Evolutionary conservation across 2,797 vertebrate genomes (phyloP), one percentile per base, ranked within the genome.

Genomic region (Pempheris klunzingeri): DNA sequence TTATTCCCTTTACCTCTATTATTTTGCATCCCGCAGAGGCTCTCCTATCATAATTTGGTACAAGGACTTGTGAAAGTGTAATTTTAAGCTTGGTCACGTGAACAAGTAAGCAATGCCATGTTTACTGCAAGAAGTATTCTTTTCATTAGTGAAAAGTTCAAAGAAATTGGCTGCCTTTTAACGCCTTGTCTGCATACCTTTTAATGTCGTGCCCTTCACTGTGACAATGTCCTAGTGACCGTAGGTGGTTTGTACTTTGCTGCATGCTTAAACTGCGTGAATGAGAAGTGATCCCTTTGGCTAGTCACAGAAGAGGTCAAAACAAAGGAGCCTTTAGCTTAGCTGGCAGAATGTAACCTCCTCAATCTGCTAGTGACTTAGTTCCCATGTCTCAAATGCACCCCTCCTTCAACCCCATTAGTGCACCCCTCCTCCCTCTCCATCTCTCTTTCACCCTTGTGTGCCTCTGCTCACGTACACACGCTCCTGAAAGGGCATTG

Each of bases 391-490:
- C 71, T 70, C 43, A 69, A 76, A 81, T 46, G 18, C 61, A 59
- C 17, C 60, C 54, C 54, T 55, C 36, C 61, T 71, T 53, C 43
- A 58, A 47, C 44, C 22, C 46, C 70, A 47, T 75, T 49, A 61
- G 63, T 66, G 64, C 34, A 53, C 65, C 30, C 49, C 65, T 52
- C 49, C 34, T 61, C 59, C 58, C 39, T 52, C 28, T 49, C 63
- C 22, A 26, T 64, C 67, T 77, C 83, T 59, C 77, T 77, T 77
- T 77, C 82, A 43, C 59, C 85, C 67, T 78, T 86, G 83, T 88
- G 91, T 93, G 92, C 85, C 68, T 85, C 44, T 4, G 49, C 88
- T 92, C 92, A 94, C 84, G 92, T 93, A 91, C 83, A 83, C 88
- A 81, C 74, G 61, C 88, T 91, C 86, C 74, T 88, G 80, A 58